A percentile compares a stretch with the other conserved stretches of the same genome.
Conservation (phyloP, 30 jellyfish, hydroid and myxozoan species). For the Chironex yamaguchii region DNA sequence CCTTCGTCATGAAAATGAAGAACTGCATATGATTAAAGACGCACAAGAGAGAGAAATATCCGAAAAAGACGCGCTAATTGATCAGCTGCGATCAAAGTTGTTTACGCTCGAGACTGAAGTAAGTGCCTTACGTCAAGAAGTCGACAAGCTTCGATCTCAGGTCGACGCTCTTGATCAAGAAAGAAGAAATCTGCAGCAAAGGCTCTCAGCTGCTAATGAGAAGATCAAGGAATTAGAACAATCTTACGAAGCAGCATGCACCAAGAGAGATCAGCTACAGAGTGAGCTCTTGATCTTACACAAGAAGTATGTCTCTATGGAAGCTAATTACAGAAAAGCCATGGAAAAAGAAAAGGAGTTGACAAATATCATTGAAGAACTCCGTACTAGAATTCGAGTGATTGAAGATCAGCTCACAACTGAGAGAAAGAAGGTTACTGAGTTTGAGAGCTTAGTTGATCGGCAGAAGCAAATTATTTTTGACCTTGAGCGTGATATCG, state of each 20-base stretch:
- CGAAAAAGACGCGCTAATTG: conserved; percentile 85
- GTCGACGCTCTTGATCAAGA: conserved; percentile 92
- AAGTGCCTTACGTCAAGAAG: conserved; percentile 77
- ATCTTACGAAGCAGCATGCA: conserved; percentile 85
- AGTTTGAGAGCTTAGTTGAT: conserved; percentile 77
- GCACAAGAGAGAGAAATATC: conserved; percentile 74
- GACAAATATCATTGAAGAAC: conserved; percentile 74
- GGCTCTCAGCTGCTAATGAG: conserved; percentile 76
- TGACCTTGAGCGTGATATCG: conserved; percentile 84
- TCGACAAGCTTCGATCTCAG: conserved; percentile 76
- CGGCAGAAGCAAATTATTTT: conserved; percentile 81
- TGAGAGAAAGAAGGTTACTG: conserved; percentile 77
- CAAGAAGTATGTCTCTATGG: conserved; percentile 89
- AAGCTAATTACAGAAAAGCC: conserved; percentile 85
- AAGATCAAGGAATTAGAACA: conserved; percentile 93
- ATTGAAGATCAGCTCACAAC: conserved; percentile 80
- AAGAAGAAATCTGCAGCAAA: conserved; percentile 77
- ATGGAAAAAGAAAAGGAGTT: conserved; percentile 90
- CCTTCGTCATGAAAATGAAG: conserved; percentile 62
- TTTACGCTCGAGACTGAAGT: conserved; percentile 76
- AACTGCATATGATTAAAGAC: conserved; percentile 66
- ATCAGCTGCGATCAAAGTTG: conserved; percentile 79
- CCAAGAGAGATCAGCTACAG: conserved; percentile 86
- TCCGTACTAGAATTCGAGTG: conserved; percentile 58
- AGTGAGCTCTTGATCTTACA: conserved; percentile 76